Percentiles rank a stretch among this genome's conserved stretches.
Conservation (phyloP, 2,888 invertebrate genomes). For the Aleiodes alternator region DNA sequence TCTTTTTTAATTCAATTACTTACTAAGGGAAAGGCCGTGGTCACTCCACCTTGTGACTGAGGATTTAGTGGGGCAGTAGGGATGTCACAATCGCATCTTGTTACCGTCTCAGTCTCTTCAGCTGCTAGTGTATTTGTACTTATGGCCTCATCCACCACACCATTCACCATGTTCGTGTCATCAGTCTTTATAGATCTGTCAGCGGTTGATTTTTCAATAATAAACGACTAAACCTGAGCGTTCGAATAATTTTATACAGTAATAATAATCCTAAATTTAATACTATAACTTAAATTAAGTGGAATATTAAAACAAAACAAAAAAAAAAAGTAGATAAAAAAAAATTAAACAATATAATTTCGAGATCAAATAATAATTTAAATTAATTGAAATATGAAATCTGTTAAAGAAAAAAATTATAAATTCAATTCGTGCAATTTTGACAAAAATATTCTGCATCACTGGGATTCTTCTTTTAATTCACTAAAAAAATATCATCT, state of each 20-base stretch:
- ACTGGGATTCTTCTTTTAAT: conserved; percentile 37
- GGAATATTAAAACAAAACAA: conserved; percentile 8
- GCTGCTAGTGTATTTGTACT: conserved; percentile 71
- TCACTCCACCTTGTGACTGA: conserved; percentile 70
- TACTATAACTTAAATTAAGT: conserved; percentile 24
- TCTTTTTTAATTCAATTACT: conserved; percentile 58
- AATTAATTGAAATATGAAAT: neutral
- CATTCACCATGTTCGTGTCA: conserved; percentile 73
- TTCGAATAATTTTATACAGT: conserved; percentile 49
- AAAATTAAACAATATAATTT: conserved; percentile 11
- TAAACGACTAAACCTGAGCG: conserved; percentile 56
- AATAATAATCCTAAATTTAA: conserved; percentile 43
- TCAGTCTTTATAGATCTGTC: conserved; percentile 86
- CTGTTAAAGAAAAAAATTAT: neutral
- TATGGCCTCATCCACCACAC: conserved; percentile 71
- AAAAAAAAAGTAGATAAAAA: conserved; percentile 21
- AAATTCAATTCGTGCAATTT: neutral
- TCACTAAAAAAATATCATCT: neutral
- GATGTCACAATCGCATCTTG: conserved; percentile 72
- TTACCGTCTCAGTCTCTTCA: conserved; percentile 69
- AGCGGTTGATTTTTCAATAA: conserved; percentile 76
- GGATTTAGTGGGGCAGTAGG: conserved; percentile 70
- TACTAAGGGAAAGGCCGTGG: conserved; percentile 70
- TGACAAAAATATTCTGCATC: neutral
- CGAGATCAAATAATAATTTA: neutral